Evolutionary conservation across 2,888 invertebrate genomes (phyloP).

Genomic region (Pseudoips prasinana): DNA sequence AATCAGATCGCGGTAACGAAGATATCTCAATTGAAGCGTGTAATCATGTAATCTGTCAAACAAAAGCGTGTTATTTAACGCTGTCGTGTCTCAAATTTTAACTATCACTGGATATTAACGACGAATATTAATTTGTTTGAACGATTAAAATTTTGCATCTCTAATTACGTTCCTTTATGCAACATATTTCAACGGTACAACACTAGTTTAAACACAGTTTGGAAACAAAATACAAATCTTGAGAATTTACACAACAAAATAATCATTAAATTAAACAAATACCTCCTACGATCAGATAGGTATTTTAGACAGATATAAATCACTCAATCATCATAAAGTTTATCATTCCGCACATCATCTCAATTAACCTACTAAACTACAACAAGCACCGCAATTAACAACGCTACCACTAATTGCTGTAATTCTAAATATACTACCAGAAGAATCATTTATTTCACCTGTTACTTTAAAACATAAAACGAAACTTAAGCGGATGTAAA

Average conservation of each 20-base stretch:
- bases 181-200: too few species aligned
- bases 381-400: constrained; percentile 8
- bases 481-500: constrained; percentile 45
- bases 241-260: too few species aligned
- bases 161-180: too few species aligned
- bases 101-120: neutral
- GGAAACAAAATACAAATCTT: too few species aligned
- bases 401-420: constrained; percentile 13
- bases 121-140: too few species aligned
- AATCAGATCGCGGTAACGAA: constrained; percentile 8
- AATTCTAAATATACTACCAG: too few species aligned
- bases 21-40: constrained; percentile 20
- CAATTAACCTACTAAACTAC: constrained; percentile 6
- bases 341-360: neutral
- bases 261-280: too few species aligned
- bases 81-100: neutral
- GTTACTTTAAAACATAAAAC: constrained; percentile 6
- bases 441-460: too few species aligned
- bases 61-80: constrained; percentile 7
- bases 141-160: too few species aligned
- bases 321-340: neutral
- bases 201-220: too few species aligned
- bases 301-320: neutral
- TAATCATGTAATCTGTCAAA: constrained; percentile 7
- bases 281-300: too few species aligned